Conservation (phyloP, 2,113 vertebrate species). For the Ctenodactylus gundi region DNA sequence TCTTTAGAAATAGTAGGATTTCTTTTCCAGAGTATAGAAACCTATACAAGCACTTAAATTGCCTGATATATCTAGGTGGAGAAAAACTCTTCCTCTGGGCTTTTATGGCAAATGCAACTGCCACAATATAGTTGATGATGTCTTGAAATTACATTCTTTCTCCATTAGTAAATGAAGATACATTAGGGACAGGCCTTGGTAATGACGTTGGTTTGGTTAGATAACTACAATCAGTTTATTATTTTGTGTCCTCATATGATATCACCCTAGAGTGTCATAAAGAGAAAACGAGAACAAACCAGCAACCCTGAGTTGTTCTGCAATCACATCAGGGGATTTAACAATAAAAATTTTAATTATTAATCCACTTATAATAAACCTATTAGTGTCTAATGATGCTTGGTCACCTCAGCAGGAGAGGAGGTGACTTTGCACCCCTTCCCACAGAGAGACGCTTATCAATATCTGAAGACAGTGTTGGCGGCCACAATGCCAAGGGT, state of each 20-base stretch:
- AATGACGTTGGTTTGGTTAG: not conserved
- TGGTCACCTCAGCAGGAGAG: not conserved
- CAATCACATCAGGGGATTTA: not conserved
- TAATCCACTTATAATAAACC: not conserved
- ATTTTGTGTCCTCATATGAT: not conserved
- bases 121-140: not conserved
- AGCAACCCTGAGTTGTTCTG: not conserved
- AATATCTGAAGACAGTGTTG: not conserved
- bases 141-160: not conserved
- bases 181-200: not conserved
- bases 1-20: not conserved
- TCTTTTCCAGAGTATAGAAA: not conserved
- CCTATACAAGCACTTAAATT: not conserved
- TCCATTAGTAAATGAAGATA: not conserved
- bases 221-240: not conserved
- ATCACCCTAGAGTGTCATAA: not conserved
- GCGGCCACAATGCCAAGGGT: not conserved
- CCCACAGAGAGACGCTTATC: not conserved
- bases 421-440: fast-evolving
- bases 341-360: not conserved
- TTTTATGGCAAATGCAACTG: not conserved
- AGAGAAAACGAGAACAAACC: not conserved
- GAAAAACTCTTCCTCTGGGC: not conserved
- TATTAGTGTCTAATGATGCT: not conserved
- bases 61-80: not conserved